Evolutionary conservation across 2,888 invertebrate genomes (phyloP).

Genomic region (Lacanobia wlatinum): DNA sequence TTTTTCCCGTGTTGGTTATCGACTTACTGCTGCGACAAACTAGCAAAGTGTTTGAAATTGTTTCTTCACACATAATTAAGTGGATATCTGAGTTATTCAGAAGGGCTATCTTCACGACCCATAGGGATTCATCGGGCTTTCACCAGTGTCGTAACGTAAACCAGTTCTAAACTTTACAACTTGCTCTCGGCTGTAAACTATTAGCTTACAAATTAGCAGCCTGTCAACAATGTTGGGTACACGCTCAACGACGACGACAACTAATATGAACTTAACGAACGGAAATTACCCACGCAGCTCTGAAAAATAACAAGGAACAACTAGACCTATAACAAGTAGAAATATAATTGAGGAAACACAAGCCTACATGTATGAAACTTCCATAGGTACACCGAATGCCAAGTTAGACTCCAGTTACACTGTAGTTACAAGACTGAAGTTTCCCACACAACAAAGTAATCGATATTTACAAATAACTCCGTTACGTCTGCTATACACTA

Average conservation of each 20-base stretch:
- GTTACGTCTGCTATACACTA: slow-evolving; percentile 39
- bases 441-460: slow-evolving; percentile 35
- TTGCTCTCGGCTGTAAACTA: slow-evolving; percentile 8
- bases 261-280: neutral
- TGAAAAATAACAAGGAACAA: neutral
- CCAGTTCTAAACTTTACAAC: slow-evolving; percentile 8
- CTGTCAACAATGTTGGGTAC: neutral
- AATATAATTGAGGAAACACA: neutral
- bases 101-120: neutral
- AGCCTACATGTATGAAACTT: neutral
- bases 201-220: slow-evolving; percentile 16
- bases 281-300: neutral
- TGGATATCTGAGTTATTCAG: slow-evolving; percentile 2
- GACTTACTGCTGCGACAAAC: neutral
- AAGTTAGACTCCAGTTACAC: neutral
- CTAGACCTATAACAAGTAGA: neutral
- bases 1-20: neutral
- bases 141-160: slow-evolving; percentile 27
- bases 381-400: too few relatives aligned
- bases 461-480: slow-evolving; percentile 45
- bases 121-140: slow-evolving; percentile 7
- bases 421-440: neutral
- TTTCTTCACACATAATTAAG: neutral
- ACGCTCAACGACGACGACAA: neutral
- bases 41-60: neutral